phyloP scores from a whole-genome alignment of 2,888 invertebrate species.

The Campoplex nolae region DNA sequence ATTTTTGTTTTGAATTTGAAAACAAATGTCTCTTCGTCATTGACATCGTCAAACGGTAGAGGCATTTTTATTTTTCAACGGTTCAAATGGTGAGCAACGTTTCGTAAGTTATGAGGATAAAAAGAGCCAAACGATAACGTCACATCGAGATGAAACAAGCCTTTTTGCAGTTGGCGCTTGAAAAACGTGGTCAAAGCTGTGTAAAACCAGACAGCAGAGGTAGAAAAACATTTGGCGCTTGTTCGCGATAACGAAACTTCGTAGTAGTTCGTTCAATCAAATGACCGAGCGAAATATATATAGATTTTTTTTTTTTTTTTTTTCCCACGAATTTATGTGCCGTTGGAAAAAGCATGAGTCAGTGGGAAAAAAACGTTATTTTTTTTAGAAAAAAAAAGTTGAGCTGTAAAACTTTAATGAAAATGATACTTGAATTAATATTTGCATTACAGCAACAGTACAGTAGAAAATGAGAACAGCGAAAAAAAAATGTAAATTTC shows the following conservation, averaged over 20 bases:
- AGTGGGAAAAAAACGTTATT: not conserved
- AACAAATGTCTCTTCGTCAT: not conserved
- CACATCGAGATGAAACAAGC: not conserved
- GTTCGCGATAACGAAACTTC: constrained; percentile 3
- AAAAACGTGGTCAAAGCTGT: constrained; percentile 14
- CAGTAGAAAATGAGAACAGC: not conserved
- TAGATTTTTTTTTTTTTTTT: not conserved
- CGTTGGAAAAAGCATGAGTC: not conserved
- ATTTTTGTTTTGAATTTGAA: not conserved
- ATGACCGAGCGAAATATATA: not conserved
- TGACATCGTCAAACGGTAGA: constrained; percentile 1
- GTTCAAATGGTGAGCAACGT: not conserved
- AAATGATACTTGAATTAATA: not conserved
- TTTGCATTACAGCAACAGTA: not conserved
- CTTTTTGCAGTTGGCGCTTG: not conserved
- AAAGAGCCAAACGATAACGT: not conserved
- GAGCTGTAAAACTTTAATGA: not conserved
- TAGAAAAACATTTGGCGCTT: constrained; percentile 1
- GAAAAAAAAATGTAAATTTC: not conserved
- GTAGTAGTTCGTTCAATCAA: not conserved
- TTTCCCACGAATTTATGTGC: not conserved
- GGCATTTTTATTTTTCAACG: not conserved
- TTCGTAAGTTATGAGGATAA: not conserved
- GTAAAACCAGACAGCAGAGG: constrained; percentile 1
- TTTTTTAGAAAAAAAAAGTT: too few species aligned